Percentiles rank a stretch among this genome's conserved stretches.
phyloP scores from a whole-genome alignment of 2,888 invertebrate species.

The Microctonus brassicae region DNA sequence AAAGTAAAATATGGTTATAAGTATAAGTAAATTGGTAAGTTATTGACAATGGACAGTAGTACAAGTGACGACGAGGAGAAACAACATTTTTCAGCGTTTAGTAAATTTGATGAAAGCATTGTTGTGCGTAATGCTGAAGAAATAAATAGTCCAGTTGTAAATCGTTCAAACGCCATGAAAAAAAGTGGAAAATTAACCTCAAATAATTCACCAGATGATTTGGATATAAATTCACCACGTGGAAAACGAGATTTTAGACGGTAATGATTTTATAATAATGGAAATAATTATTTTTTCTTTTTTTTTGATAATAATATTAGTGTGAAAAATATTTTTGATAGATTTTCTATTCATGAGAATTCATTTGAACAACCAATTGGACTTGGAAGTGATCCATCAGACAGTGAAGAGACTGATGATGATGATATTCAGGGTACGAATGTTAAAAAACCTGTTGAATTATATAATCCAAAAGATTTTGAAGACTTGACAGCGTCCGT shows the following conservation, averaged over 20 bases:
- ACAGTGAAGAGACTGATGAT: conserved; percentile 66
- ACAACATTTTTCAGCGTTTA: conserved; percentile 57
- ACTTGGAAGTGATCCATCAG: conserved; percentile 60
- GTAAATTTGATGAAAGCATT: conserved; percentile 73
- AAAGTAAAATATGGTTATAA: conserved; percentile 19
- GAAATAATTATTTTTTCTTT: background rate
- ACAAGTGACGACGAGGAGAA: conserved; percentile 57
- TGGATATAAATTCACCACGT: conserved; percentile 52
- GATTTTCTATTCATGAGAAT: conserved; percentile 47
- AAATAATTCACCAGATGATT: conserved; percentile 26
- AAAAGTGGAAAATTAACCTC: conserved; percentile 39
- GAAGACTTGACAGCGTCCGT: conserved; percentile 84
- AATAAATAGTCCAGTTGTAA: conserved; percentile 71
- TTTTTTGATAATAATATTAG: background rate
- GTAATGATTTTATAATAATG: conserved; percentile 30
- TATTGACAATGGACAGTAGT: conserved; percentile 43
- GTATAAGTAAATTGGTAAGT: background rate
- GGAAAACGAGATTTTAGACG: conserved; percentile 48
- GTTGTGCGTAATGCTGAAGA: conserved; percentile 74
- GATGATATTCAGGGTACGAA: conserved; percentile 55
- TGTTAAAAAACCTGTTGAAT: conserved; percentile 53
- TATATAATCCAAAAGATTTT: conserved; percentile 87
- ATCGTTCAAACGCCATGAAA: conserved; percentile 48
- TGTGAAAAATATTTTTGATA: conserved; percentile 18
- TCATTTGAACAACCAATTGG: conserved; percentile 50